Evolutionary conservation across 2,888 invertebrate species (phyloP).

Genomic region (Pollenia labialis): DNA sequence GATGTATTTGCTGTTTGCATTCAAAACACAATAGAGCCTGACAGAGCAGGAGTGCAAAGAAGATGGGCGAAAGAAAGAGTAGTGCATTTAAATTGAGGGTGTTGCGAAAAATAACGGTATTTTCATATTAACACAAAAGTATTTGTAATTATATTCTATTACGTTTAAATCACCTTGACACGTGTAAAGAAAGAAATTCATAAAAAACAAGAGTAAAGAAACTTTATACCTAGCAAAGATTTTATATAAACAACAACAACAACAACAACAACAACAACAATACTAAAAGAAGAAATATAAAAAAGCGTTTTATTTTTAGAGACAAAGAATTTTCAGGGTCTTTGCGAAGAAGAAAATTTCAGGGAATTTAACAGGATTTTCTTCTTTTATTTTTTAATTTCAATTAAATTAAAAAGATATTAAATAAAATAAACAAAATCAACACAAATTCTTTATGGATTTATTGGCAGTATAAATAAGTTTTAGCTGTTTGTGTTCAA

Average conservation of each 20-base stretch:
- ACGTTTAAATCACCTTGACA: slow-evolving; percentile 54
- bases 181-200: not conserved
- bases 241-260: slow-evolving; percentile 23
- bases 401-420: slow-evolving; percentile 10
- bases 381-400: not conserved
- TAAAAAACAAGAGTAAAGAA: not conserved
- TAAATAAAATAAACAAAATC: not conserved
- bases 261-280: slow-evolving; percentile 19
- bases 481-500: no score
- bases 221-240: slow-evolving; percentile 2
- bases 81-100: no score
- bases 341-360: not conserved
- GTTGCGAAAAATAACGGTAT: no score
- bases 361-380: not conserved
- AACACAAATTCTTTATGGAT: no score
- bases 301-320: not conserved
- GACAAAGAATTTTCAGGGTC: slow-evolving; percentile 12
- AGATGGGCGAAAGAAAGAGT: no score
- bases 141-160: slow-evolving; percentile 32
- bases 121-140: no score
- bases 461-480: no score
- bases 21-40: no score
- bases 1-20: no score
- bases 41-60: no score
- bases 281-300: slow-evolving; percentile 6